These are phyloP conservation scores for Cavia porcellus DNA, from an alignment of 2,113 vertebrate species.

Conservation along the genomic window DNA sequence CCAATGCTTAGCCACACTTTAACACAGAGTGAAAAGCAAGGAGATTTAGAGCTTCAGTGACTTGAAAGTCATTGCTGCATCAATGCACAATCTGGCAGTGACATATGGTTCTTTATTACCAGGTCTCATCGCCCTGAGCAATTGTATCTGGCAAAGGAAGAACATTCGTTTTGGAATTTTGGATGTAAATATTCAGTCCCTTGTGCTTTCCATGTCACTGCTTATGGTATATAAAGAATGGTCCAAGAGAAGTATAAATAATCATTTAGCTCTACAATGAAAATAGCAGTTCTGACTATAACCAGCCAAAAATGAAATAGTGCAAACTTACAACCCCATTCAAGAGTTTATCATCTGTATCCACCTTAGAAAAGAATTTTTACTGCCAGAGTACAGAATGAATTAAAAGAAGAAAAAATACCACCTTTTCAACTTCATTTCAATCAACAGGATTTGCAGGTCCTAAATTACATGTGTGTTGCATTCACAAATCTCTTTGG, in stretches of 20 bases:
- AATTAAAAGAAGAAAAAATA: slow-evolving; percentile 26
- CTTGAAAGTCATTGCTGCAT: slow-evolving; percentile 1
- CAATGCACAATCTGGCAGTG: slow-evolving; percentile 49
- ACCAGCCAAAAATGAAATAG: slow-evolving; percentile 76
- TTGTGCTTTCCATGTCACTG: slow-evolving; percentile 68
- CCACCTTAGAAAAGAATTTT: slow-evolving; percentile 58
- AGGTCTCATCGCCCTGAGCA: slow-evolving; percentile 50
- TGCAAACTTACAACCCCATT: slow-evolving; percentile 61
- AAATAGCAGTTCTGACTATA: slow-evolving; percentile 68
- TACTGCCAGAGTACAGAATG: slow-evolving; percentile 28
- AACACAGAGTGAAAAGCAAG: slow-evolving; percentile 17
- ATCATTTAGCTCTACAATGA: slow-evolving; percentile 71
- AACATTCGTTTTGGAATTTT: slow-evolving; percentile 75
- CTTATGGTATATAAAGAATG: slow-evolving; percentile 78
- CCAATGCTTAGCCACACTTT: slow-evolving; percentile 9
- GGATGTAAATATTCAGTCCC: slow-evolving; percentile 76
- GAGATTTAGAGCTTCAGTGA: slow-evolving; percentile 43
- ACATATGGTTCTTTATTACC: slow-evolving; percentile 67
- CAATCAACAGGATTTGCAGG: not conserved
- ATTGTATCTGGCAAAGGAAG: slow-evolving; percentile 69
- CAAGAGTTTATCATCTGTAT: slow-evolving; percentile 62
- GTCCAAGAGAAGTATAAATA: slow-evolving; percentile 76
- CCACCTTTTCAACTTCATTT: slow-evolving; percentile 17
- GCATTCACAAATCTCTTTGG: slow-evolving; percentile 38
- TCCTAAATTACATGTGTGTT: slow-evolving; percentile 1